Conservation (phyloP, 2,797 vertebrate species). For the Typhlichthys subterraneus region DNA sequence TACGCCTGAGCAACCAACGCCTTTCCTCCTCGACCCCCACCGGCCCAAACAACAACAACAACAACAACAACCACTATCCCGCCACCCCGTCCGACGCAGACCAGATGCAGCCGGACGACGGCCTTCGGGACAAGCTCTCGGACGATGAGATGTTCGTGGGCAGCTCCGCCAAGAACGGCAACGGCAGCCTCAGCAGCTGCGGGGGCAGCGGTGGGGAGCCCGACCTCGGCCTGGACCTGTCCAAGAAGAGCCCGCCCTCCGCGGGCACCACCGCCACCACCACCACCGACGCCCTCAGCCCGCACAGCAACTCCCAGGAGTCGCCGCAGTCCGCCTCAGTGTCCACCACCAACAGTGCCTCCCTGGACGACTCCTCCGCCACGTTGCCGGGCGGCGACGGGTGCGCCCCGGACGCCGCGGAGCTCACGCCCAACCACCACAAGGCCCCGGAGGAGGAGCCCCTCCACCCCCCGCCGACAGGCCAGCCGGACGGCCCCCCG, state of each 20-base stretch:
- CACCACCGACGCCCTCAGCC: slow-evolving; percentile 85
- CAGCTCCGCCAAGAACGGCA: slow-evolving; percentile 78
- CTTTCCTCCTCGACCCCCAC: slow-evolving; percentile 81
- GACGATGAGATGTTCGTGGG: slow-evolving; percentile 89
- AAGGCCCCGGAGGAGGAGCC: slow-evolving; percentile 64
- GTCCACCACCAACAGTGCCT: slow-evolving; percentile 95
- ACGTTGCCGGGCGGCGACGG: slow-evolving; percentile 75
- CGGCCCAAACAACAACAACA: slow-evolving; percentile 40
- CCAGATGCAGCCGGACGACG: slow-evolving; percentile 74
- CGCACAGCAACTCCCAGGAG: slow-evolving; percentile 87
- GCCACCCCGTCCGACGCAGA: slow-evolving; percentile 68
- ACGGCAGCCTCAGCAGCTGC: slow-evolving; percentile 81
- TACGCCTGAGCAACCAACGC: slow-evolving; percentile 86
- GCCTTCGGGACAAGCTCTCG: slow-evolving; percentile 84
- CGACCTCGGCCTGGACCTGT: slow-evolving; percentile 92
- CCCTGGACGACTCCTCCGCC: slow-evolving; percentile 81
- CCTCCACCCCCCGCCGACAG: slow-evolving; percentile 20
- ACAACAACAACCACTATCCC: slow-evolving; percentile 82
- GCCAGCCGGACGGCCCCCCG: slow-evolving; percentile 71
- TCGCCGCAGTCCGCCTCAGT: slow-evolving; percentile 88
- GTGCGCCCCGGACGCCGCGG: slow-evolving; percentile 82
- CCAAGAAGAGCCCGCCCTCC: slow-evolving; percentile 89
- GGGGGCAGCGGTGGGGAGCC: slow-evolving; percentile 75
- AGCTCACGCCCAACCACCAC: slow-evolving; percentile 73
- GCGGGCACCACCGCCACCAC: slow-evolving; percentile 84